Conservation (phyloP, 2,113 vertebrate species). For the Cyanoliseus patagonus region DNA sequence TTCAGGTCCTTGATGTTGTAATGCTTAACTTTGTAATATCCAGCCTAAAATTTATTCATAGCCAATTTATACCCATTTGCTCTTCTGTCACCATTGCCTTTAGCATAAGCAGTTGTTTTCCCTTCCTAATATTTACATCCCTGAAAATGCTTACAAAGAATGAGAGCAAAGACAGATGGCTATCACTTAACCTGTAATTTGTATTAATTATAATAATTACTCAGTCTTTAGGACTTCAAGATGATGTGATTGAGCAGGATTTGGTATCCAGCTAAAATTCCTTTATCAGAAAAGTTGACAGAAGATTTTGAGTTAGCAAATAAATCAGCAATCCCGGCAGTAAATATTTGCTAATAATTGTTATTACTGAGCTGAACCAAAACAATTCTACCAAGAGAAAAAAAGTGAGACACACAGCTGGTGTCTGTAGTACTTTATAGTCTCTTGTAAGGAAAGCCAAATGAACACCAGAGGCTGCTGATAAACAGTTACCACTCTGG, state of each 20-base stretch:
- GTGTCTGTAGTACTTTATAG: neutral
- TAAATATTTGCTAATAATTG: neutral
- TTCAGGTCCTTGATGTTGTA: neutral
- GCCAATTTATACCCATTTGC: constrained; percentile 20
- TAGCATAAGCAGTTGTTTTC: constrained; percentile 21
- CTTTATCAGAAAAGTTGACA: neutral
- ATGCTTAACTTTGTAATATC: neutral
- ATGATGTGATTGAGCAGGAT: neutral
- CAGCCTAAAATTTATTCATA: constrained; percentile 4
- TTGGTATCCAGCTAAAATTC: neutral
- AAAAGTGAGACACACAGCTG: fast-evolving
- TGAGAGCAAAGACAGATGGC: neutral
- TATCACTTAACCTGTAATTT: constrained; percentile 8
- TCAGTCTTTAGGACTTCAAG: neutral
- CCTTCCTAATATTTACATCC: constrained; percentile 13
- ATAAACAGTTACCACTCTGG: neutral
- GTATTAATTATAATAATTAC: constrained; percentile 40
- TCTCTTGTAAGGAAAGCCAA: neutral
- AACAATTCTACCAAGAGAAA: neutral
- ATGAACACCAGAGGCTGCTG: neutral
- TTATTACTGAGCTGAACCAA: neutral
- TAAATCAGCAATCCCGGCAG: neutral
- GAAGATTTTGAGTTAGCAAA: neutral
- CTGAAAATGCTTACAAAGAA: neutral
- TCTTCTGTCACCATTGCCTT: constrained; percentile 40